Percentiles rank a stretch among this genome's conserved stretches.
Evolutionary conservation across 2,113 vertebrate genomes (phyloP).

Genomic region (Tursiops truncatus): DNA sequence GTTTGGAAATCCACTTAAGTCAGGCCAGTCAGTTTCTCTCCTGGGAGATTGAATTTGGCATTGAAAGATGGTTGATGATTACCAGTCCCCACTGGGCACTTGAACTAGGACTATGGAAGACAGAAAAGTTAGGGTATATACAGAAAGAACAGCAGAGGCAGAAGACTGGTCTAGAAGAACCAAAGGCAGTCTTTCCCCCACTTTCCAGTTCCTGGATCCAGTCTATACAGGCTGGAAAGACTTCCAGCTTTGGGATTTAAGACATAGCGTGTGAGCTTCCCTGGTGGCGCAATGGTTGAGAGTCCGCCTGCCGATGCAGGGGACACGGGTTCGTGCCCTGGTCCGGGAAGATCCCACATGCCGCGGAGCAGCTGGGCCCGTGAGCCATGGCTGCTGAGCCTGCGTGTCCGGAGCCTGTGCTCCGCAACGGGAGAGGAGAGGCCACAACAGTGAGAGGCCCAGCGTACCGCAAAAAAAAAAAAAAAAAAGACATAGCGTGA

Average conservation of each 20-base stretch:
- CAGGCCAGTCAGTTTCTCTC: not conserved
- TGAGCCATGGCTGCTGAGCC: too few species aligned
- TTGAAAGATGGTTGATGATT: not conserved
- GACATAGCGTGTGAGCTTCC: not conserved
- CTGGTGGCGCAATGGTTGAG: too few species aligned
- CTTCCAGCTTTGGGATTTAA: not conserved
- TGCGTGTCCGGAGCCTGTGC: too few species aligned
- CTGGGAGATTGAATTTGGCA: not conserved
- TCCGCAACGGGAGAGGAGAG: too few species aligned
- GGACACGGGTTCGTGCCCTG: too few species aligned
- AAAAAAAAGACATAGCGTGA: not conserved
- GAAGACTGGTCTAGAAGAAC: not conserved
- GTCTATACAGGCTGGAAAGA: not conserved
- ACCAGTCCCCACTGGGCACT: not conserved
- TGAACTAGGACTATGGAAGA: not conserved
- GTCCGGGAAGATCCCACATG: too few species aligned
- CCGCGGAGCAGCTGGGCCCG: too few species aligned
- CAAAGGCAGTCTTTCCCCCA: not conserved
- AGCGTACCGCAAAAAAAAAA: too few species aligned
- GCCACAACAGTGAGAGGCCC: too few species aligned
- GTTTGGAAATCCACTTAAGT: not conserved
- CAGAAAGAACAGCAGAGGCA: not conserved
- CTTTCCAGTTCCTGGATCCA: not conserved
- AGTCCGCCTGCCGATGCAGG: too few species aligned
- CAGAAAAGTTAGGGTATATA: not conserved